A percentile compares a stretch with the other conserved stretches of the same genome.
Conservation (phyloP, 2,113 vertebrate species). For the Garra rufa region DNA sequence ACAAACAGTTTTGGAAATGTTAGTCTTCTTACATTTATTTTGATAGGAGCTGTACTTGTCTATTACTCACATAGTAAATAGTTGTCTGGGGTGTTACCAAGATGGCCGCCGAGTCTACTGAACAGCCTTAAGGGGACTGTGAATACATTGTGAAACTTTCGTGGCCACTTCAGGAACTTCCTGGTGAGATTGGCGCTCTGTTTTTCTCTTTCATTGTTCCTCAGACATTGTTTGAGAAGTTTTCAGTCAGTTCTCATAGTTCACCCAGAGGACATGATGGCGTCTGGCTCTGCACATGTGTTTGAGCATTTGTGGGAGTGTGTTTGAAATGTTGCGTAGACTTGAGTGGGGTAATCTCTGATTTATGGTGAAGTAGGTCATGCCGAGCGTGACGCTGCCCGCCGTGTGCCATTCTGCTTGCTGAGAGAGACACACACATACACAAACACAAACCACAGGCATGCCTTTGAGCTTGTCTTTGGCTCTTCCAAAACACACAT, state of each 20-base stretch:
- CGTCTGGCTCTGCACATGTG: slow-evolving; percentile 3
- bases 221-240: background rate
- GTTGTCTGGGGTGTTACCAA: background rate
- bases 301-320: slow-evolving; percentile 36
- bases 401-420: slow-evolving; percentile 24
- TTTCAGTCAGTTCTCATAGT: background rate
- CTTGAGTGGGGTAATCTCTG: slow-evolving; percentile 51
- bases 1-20: background rate
- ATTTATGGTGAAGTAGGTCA: slow-evolving; percentile 56
- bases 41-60: background rate
- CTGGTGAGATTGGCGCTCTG: background rate
- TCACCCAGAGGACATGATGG: background rate
- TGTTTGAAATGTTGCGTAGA: slow-evolving; percentile 26
- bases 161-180: background rate
- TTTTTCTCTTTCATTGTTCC: background rate
- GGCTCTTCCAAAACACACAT: slow-evolving; percentile 9
- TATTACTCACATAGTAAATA: background rate
- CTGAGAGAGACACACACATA: background rate
- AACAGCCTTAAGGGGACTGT: background rate
- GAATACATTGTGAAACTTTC: background rate
- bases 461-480: slow-evolving; percentile 11
- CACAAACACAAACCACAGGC: slow-evolving; percentile 27
- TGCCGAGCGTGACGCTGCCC: slow-evolving; percentile 39
- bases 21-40: background rate
- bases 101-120: background rate